Evolutionary conservation across 2,113 vertebrate genomes (phyloP), one percentile per base, ranked within the genome.

Genomic region (Cynoglossus semilaevis): DNA sequence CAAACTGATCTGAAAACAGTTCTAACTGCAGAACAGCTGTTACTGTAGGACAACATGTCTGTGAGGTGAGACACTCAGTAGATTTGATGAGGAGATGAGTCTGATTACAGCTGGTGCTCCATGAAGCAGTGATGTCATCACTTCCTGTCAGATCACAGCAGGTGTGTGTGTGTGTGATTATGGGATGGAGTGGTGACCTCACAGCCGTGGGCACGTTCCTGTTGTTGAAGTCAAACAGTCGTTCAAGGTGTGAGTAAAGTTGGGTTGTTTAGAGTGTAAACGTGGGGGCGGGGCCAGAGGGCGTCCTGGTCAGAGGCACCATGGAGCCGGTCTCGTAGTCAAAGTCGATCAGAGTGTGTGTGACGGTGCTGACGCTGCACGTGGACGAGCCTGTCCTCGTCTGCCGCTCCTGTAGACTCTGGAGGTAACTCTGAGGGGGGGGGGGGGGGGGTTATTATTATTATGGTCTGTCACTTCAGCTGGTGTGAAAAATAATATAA

Each of bases 291-390:
- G 22, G 50, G 90, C 74, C 18, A 80, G n/a, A n/a, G n/a, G n/a
- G n/a, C n/a, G n/a, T n/a, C n/a, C n/a, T 59, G 0, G 91, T 91
- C 37, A 95, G 91, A 61, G 92, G 91, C 47, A 89, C 83, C 46
- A 92, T 91, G 71, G 93, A 94, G 61, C 92, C 88, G 1, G 89
- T 91, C 81, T 94, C 92, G 63, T 90, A 94, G 85, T 92, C 91
- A 80, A 92, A 88, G 77, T 94, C 93, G 58, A 93, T 86, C 8
- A 90, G 19, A 7, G 90, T 86, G 37, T 89, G 89, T 58, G 89
- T 88, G 58, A 74, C 41, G 10, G 91, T 85, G 81, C 86, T 86
- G 76, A 87, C 71, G 54, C 88, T 92, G 85, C 88, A 91, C 74
- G 62, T 76, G 29, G 91, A 92, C 6, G 88, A 88, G 38, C 85